Conservation (phyloP, 1,140 invertebrate species). For the Palaemon carinicauda region DNA sequence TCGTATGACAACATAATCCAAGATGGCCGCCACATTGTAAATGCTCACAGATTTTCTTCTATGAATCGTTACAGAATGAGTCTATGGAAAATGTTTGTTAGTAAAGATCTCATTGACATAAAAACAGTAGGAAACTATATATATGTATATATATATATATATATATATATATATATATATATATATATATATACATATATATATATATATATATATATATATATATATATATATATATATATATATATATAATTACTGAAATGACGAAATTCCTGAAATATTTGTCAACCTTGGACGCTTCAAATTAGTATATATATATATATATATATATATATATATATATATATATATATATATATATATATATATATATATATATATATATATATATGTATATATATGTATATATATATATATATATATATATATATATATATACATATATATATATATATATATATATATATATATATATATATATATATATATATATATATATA, state of each 20-base stretch:
- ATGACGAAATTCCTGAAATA: no score
- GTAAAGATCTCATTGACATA: no score
- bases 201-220: constrained; percentile 19
- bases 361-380: constrained; percentile 19
- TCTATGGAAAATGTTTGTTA: no score
- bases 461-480: neutral
- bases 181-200: constrained; percentile 10
- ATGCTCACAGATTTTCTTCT: no score
- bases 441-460: constrained; percentile 19
- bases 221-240: constrained; percentile 16
- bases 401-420: neutral
- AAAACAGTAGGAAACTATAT: no score
- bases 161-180: constrained; percentile 16
- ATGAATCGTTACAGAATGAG: no score
- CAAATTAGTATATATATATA: neutral
- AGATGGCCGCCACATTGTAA: no score
- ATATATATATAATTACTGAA: no score
- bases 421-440: constrained; percentile 16
- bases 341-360: constrained; percentile 19
- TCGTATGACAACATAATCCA: no score
- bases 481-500: neutral
- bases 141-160: constrained; percentile 19
- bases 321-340: neutral
- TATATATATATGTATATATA: constrained; percentile 13
- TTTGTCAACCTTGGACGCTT: neutral